Conservation (phyloP, 1,140 invertebrate species). For the Procambarus virginalis region DNA sequence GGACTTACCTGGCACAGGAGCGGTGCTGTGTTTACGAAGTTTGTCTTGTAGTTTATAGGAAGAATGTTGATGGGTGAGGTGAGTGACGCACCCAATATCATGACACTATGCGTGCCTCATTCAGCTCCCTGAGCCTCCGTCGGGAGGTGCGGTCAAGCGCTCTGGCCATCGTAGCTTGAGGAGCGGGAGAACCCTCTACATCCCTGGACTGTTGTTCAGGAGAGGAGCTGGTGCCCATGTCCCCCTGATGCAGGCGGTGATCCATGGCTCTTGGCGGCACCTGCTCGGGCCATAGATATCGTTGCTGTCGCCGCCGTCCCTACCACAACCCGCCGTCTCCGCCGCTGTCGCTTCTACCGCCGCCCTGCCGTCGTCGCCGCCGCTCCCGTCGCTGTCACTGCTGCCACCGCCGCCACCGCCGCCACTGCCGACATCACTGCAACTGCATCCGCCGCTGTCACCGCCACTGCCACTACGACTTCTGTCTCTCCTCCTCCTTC, state of each 20-base stretch:
- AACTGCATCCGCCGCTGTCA: no score
- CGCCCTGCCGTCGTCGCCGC: not conserved
- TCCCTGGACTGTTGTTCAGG: slow-evolving; percentile 32
- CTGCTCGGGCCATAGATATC: not conserved
- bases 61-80: not conserved
- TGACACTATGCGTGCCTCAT: slow-evolving; percentile 31
- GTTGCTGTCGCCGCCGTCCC: no score
- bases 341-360: no score
- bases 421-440: no score
- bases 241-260: slow-evolving; percentile 4
- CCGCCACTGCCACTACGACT: no score
- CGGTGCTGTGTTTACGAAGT: not conserved
- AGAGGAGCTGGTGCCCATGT: slow-evolving; percentile 29
- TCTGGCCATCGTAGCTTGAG: not conserved
- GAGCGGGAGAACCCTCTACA: slow-evolving; percentile 28
- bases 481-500: no score
- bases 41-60: slow-evolving; percentile 47
- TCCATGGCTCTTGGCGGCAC: not conserved
- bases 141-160: slow-evolving; percentile 28
- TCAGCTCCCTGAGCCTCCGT: slow-evolving; percentile 9
- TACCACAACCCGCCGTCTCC: no score
- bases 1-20: no score
- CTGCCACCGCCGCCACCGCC: no score
- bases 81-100: not conserved
- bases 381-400: no score